Conservation (phyloP, 2,113 vertebrate genomes). For the Dromiciops gliroides region DNA sequence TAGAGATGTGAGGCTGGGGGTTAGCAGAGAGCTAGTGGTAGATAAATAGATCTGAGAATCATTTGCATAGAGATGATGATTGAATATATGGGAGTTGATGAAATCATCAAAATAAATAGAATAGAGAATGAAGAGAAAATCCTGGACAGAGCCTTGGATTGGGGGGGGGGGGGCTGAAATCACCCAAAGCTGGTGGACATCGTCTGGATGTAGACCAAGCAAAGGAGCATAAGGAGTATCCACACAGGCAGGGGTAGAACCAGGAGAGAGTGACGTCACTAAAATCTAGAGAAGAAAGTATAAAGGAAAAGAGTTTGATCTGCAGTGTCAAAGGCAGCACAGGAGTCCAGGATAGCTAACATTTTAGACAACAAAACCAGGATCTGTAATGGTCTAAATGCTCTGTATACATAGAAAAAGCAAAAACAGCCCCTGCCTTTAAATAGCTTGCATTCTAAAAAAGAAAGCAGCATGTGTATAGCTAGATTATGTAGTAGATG, state of each 20-base stretch:
- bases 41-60: not conserved
- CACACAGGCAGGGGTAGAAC: not conserved
- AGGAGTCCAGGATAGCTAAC: not conserved
- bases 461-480: not conserved
- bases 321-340: not conserved
- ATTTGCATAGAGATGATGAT: not conserved
- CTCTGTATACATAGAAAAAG: not conserved
- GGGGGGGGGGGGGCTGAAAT: not conserved
- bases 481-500: not conserved
- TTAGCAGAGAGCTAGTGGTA: not conserved
- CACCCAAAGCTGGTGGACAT: not conserved
- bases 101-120: not conserved
- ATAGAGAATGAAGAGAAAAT: not conserved
- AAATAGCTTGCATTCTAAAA: not conserved
- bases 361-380: not conserved
- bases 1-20: not conserved
- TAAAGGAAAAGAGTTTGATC: not conserved
- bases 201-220: not conserved
- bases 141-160: not conserved
- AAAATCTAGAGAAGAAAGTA: not conserved
- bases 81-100: not conserved
- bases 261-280: not conserved
- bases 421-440: not conserved
- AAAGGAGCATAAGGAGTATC: not conserved
- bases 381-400: not conserved